Evolutionary conservation across 2,888 invertebrate species (phyloP).

Genomic region (Parelbella ahira): DNA sequence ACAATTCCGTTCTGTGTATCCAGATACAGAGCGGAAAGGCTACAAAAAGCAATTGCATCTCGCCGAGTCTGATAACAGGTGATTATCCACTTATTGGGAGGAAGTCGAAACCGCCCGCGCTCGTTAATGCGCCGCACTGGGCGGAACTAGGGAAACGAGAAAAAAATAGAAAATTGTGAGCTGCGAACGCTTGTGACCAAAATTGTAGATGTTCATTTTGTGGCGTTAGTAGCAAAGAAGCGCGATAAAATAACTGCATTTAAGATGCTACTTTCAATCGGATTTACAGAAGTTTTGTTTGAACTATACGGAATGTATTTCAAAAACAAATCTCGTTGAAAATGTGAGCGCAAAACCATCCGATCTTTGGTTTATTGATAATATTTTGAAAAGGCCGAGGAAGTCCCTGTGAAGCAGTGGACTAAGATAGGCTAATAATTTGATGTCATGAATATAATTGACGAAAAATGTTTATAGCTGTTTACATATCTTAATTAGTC

Average conservation of each 20-base stretch:
- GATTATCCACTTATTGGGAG: constrained; percentile 73
- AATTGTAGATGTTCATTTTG: constrained; percentile 6
- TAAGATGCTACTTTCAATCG: no score
- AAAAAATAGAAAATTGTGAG: constrained; percentile 1
- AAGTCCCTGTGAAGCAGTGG: no score
- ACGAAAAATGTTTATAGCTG: no score
- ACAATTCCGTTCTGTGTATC: constrained; percentile 20
- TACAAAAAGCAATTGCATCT: constrained; percentile 52
- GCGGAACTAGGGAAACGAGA: constrained; percentile 22
- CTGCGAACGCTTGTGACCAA: constrained; percentile 12
- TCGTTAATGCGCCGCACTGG: constrained; percentile 18
- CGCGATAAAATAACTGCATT: background rate
- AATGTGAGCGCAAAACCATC: no score
- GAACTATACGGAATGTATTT: no score
- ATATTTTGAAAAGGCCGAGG: no score
- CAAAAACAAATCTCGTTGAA: no score
- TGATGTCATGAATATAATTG: no score
- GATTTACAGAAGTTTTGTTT: no score
- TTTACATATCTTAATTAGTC: no score
- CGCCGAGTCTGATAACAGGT: constrained; percentile 58
- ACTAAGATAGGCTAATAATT: no score
- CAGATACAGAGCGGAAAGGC: constrained; percentile 48
- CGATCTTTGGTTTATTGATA: no score
- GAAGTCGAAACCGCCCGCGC: constrained; percentile 59
- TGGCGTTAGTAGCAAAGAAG: constrained; percentile 6